Evolutionary conservation across 2,797 vertebrate species (phyloP), one percentile per base, ranked within the genome.

Genomic region (Argya squamiceps): DNA sequence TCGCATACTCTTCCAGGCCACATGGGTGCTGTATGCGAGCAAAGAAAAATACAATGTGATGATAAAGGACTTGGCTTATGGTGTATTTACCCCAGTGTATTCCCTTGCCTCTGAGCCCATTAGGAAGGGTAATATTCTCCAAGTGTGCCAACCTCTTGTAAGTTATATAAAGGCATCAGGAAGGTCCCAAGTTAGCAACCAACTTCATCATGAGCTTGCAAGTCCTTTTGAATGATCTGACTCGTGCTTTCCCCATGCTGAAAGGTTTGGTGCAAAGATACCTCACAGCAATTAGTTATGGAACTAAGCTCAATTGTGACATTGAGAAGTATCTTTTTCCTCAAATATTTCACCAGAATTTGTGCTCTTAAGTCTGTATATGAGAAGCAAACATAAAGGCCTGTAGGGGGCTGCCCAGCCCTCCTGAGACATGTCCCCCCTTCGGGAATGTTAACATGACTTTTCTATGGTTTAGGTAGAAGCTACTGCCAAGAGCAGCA

Each of bases 41-140:
- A 30, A 34, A 85, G 27, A 11, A 82, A 85, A 70, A 44, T 26
- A 27, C 32, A 70, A 5, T 39, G 36, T 34, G 43, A 71, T 65
- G 79, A 75, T 67, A 46, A 74, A 80, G 32, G 37, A 47, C 32
- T 87, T 67, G 43, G 36, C 53, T 92, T 47, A 15, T 7, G 14
- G 37, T 44, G 30, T 7, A 0, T 69, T 92, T 89, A n/a, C 50
- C 49, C 62, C 41, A 16, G 19, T 56, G 22, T 59, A 83, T 88
- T 84, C 75, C 50, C 34, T 50, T 84, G 60, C 18, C 59, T 84
- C 73, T 36, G 39, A 84, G 65, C 50, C 87, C 86, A 67, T 79
- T 84, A 81, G 58, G 69, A 91, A 89, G 53, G 41, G 49, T 85
- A 80, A 91, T 93, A 74, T 16, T 59, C 67, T 91, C 56, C 9